phyloP scores from a whole-genome alignment of 1,140 invertebrate genomes.

The Ceratina australensis region DNA sequence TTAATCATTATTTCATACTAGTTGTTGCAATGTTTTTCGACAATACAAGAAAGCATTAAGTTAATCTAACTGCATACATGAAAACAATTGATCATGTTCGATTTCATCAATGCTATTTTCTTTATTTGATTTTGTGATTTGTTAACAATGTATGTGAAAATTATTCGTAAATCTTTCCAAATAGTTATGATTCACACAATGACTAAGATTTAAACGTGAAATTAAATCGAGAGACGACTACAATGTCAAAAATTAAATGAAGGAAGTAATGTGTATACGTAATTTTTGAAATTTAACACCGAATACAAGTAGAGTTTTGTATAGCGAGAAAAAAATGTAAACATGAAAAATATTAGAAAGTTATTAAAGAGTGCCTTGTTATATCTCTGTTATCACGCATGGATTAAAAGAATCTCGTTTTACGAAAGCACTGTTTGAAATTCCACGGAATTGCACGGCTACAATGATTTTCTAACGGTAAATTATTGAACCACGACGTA shows the following conservation, averaged over 20 bases:
- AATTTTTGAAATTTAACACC: constrained; percentile 13
- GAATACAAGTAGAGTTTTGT: background rate
- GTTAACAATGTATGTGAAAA: background rate
- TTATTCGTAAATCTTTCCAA: background rate
- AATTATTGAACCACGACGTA: constrained; percentile 20
- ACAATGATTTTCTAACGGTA: constrained; percentile 21
- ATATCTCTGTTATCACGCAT: constrained; percentile 36
- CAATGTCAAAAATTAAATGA: background rate
- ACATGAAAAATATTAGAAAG: constrained; percentile 3
- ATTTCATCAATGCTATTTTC: background rate
- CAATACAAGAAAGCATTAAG: constrained; percentile 46
- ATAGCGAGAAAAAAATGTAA: background rate
- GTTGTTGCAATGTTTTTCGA: constrained; percentile 25
- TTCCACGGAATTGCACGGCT: constrained; percentile 13
- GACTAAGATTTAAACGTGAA: background rate
- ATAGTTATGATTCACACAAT: constrained; percentile 1
- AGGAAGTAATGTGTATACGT: constrained; percentile 18
- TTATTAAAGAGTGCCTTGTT: constrained; percentile 48
- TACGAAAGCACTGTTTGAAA: constrained; percentile 16
- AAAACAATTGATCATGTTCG: constrained; percentile 19
- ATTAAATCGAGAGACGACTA: background rate
- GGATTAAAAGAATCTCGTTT: constrained; percentile 41
- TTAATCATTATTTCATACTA: constrained; percentile 21
- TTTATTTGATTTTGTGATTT: constrained; percentile 1
- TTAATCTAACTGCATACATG: constrained; percentile 27